Conservation (phyloP, 2,888 invertebrate species). For the Teleiodes luculella region DNA sequence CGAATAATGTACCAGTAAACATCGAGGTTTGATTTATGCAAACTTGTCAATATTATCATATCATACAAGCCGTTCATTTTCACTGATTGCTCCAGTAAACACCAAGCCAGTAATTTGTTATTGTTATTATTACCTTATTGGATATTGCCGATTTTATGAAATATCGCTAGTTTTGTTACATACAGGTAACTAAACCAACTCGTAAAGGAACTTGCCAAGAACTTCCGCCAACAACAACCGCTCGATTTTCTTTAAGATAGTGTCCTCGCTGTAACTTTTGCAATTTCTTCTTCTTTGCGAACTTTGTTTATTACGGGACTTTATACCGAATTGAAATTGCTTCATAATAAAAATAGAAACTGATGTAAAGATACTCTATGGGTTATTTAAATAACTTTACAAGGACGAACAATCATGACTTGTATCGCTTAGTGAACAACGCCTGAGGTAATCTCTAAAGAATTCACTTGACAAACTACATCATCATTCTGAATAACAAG, state of each 20-base stretch:
- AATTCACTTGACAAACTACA: slow-evolving; percentile 49
- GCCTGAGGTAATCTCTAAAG: slow-evolving; percentile 43
- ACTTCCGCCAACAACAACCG: slow-evolving; percentile 33
- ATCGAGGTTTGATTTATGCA: slow-evolving; percentile 15
- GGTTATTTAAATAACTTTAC: not conserved
- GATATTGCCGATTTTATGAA: no score
- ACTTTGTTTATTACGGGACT: slow-evolving; percentile 35
- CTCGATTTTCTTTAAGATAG: slow-evolving; percentile 29
- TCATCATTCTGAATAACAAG: slow-evolving; percentile 40
- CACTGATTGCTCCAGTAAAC: slow-evolving; percentile 36
- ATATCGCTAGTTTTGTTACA: no score
- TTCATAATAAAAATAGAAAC: not conserved
- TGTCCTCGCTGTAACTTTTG: slow-evolving; percentile 38
- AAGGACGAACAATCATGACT: slow-evolving; percentile 4
- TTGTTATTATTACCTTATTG: slow-evolving; percentile 18
- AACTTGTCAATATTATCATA: slow-evolving; percentile 31
- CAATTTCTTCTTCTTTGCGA: slow-evolving; percentile 36
- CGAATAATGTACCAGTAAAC: slow-evolving; percentile 7
- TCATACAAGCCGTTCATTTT: slow-evolving; percentile 29
- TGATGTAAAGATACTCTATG: not conserved
- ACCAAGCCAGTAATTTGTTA: slow-evolving; percentile 26
- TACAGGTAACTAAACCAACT: no score
- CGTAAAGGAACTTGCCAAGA: slow-evolving; percentile 48
- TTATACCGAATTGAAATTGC: slow-evolving; percentile 5
- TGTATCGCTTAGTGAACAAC: not conserved